Conservation (phyloP, 2,113 vertebrate genomes). For the Oryctolagus cuniculus region DNA sequence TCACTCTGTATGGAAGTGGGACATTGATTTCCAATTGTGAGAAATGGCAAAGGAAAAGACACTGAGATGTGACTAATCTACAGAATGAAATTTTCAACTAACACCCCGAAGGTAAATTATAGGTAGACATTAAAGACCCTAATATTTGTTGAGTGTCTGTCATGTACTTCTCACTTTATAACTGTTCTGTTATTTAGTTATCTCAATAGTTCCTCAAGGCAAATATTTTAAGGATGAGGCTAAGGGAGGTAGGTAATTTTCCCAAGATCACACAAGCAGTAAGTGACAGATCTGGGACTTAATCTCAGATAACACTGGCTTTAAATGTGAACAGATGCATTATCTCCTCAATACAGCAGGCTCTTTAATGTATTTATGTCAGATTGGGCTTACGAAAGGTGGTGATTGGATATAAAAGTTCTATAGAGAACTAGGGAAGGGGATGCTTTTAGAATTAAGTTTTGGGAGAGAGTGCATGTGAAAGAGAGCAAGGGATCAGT, state of each 20-base stretch:
- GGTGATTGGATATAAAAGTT: neutral
- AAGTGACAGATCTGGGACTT: neutral
- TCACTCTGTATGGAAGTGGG: neutral
- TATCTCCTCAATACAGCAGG: neutral
- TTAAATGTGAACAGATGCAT: neutral
- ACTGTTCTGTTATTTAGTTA: neutral
- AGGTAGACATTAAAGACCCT: neutral
- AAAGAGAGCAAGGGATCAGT: neutral
- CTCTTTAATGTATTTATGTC: neutral
- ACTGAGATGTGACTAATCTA: neutral
- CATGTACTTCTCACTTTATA: neutral
- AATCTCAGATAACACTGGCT: slow-evolving; percentile 8
- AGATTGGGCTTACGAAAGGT: neutral
- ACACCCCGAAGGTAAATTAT: neutral
- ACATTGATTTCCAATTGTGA: neutral
- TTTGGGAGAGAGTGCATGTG: neutral
- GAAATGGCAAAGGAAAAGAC: neutral
- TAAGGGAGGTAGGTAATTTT: neutral
- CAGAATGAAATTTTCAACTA: neutral
- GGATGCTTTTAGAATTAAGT: neutral
- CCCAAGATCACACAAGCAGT: neutral
- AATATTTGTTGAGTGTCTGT: neutral
- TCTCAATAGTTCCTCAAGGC: slow-evolving; percentile 16
- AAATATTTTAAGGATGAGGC: neutral
- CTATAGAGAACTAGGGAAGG: neutral